Evolutionary conservation across 2,888 invertebrate genomes (phyloP).

Genomic region (Ophonus ardosiacus): DNA sequence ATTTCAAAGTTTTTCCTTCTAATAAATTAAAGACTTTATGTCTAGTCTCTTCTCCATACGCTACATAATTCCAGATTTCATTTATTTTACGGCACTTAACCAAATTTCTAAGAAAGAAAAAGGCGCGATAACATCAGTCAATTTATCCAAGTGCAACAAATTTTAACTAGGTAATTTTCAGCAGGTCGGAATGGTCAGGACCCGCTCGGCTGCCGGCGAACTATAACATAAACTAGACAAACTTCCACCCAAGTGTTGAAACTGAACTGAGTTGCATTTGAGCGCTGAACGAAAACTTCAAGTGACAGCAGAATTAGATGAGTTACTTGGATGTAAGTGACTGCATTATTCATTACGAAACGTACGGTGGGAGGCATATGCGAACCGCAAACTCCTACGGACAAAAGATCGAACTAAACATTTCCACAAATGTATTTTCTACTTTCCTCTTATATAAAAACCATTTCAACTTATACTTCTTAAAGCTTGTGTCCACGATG

Average conservation of each 20-base stretch:
- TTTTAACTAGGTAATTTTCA: constrained; percentile 50
- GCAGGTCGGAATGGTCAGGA: constrained; percentile 18
- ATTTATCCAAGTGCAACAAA: constrained; percentile 56
- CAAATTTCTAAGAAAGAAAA: constrained; percentile 35
- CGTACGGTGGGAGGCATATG: constrained; percentile 23
- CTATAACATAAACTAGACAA: constrained; percentile 53
- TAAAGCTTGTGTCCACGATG: too few relatives aligned
- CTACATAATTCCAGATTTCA: constrained; percentile 24
- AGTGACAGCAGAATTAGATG: constrained; percentile 56
- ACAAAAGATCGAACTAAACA: constrained; percentile 12
- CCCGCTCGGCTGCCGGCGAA: neutral
- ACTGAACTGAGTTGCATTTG: constrained; percentile 24
- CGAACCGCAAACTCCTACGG: constrained; percentile 22
- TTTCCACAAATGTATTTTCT: constrained; percentile 10
- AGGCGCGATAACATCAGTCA: constrained; percentile 39
- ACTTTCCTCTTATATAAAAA: constrained; percentile 20
- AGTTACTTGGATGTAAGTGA: constrained; percentile 52
- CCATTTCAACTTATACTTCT: constrained; percentile 29
- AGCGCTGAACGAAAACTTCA: constrained; percentile 51
- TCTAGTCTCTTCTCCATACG: neutral
- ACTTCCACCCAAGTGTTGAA: constrained; percentile 43
- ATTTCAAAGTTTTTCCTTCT: neutral
- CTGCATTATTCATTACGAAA: constrained; percentile 57
- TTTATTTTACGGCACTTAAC: constrained; percentile 38
- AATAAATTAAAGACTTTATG: constrained; percentile 1